A percentile compares a stretch with the other conserved stretches of the same genome.
These are phyloP conservation scores for Himalopsyche tibetana DNA, from an alignment of 2,888 invertebrate species.

Conservation along the genomic window DNA sequence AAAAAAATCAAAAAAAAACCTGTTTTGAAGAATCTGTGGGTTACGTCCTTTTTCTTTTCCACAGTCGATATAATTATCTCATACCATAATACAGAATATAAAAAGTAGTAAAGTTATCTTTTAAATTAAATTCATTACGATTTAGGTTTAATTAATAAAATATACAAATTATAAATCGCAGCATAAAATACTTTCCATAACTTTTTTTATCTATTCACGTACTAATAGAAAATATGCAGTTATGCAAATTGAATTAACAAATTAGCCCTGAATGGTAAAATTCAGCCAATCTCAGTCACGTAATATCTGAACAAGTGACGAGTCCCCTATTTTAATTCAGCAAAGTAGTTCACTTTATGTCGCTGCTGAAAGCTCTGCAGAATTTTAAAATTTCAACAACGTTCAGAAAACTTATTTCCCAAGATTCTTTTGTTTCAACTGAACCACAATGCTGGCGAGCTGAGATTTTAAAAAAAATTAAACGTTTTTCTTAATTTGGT, in stretches of 20 bases:
- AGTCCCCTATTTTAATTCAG: constrained; percentile 31
- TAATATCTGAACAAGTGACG: not conserved
- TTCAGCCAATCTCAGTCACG: constrained; percentile 12
- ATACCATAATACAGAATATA: no score
- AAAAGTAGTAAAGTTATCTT: no score
- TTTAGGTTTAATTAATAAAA: no score
- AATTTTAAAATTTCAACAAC: constrained; percentile 35
- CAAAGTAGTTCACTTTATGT: constrained; percentile 31
- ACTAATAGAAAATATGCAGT: not conserved
- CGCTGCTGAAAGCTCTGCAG: constrained; percentile 2
- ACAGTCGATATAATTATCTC: no score
- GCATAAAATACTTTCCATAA: no score
- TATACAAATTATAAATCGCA: no score
- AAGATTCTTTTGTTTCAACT: constrained; percentile 10
- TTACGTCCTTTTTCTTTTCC: no score
- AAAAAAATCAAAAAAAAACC: no score
- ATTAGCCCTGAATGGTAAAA: constrained; percentile 17
- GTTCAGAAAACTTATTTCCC: constrained; percentile 15
- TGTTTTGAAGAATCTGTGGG: no score
- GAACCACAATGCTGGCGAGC: constrained; percentile 4
- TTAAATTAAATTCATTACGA: no score
- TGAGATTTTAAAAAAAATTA: not conserved
- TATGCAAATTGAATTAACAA: constrained; percentile 33
- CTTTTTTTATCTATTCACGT: no score
- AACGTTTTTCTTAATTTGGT: not conserved